Evolutionary conservation across 2,888 invertebrate genomes (phyloP).

Genomic region (Tiliacea aurago): DNA sequence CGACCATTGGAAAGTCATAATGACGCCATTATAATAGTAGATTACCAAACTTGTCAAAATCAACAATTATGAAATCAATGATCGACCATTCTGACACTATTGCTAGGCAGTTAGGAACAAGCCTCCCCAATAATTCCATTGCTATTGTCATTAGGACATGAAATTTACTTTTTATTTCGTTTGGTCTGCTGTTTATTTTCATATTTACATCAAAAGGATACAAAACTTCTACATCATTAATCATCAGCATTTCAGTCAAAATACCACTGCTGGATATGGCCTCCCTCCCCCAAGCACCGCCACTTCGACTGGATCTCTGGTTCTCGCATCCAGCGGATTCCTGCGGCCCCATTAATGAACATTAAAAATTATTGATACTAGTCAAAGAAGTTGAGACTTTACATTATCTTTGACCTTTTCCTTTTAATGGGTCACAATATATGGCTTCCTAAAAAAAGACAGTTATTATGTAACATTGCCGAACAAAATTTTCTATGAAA

Average conservation of each 20-base stretch:
- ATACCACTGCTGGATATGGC: not conserved
- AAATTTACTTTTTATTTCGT: not conserved
- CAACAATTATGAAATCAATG: too few species aligned
- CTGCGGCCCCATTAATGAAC: not conserved
- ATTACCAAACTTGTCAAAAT: too few species aligned
- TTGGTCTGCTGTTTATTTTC: not conserved
- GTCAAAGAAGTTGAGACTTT: not conserved
- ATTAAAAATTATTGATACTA: not conserved
- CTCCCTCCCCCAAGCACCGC: not conserved
- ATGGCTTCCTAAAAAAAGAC: not conserved
- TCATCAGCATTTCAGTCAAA: not conserved
- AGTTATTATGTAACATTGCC: too few species aligned
- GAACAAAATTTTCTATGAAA: too few species aligned
- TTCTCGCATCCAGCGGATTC: not conserved
- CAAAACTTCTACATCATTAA: not conserved
- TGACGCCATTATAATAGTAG: too few species aligned
- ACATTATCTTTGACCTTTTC: not conserved
- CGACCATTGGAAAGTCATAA: too few species aligned
- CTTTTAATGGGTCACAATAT: not conserved
- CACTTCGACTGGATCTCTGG: not conserved
- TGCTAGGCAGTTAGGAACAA: too few species aligned
- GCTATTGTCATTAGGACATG: not conserved
- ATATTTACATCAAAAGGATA: not conserved
- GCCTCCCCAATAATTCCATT: not conserved
- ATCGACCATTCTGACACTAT: too few species aligned